A percentile compares a stretch with the other conserved stretches of the same genome.
phyloP scores from a whole-genome alignment of 1,140 invertebrate genomes.

The Brachionus rubens region DNA sequence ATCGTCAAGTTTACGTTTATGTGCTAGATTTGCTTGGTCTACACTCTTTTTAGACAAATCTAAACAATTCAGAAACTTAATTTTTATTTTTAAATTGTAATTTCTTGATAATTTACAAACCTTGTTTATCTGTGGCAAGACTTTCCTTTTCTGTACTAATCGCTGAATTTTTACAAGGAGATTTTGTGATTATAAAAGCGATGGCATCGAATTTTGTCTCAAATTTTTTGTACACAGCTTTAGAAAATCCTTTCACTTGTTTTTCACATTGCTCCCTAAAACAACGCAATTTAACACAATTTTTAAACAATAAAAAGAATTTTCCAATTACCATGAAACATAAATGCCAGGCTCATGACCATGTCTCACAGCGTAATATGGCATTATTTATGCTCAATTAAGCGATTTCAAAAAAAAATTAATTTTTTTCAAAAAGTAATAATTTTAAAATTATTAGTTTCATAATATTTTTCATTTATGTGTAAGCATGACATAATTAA shows the following conservation, averaged over 20 bases:
- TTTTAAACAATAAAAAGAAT: background rate
- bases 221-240: slow-evolving; percentile 46
- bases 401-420: background rate
- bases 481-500: too few relatives aligned
- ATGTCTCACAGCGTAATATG: slow-evolving; percentile 34
- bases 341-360: slow-evolving; percentile 34
- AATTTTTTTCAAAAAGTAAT: background rate
- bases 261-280: slow-evolving; percentile 21
- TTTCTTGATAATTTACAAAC: background rate
- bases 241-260: slow-evolving; percentile 39
- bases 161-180: background rate
- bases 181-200: slow-evolving; percentile 14
- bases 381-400: background rate
- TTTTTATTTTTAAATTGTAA: background rate
- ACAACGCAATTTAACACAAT: background rate
- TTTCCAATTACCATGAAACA: slow-evolving; percentile 17
- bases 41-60: background rate
- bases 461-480: background rate
- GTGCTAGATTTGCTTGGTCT: background rate
- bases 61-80: background rate
- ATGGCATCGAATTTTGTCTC: background rate
- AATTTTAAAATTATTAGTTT: background rate
- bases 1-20: background rate
- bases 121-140: background rate
- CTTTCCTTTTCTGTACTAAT: background rate